A percentile compares a stretch with the other conserved stretches of the same genome.
These are phyloP conservation scores for Spilarctia lutea DNA, from an alignment of 2,888 invertebrate species.

Conservation along the genomic window DNA sequence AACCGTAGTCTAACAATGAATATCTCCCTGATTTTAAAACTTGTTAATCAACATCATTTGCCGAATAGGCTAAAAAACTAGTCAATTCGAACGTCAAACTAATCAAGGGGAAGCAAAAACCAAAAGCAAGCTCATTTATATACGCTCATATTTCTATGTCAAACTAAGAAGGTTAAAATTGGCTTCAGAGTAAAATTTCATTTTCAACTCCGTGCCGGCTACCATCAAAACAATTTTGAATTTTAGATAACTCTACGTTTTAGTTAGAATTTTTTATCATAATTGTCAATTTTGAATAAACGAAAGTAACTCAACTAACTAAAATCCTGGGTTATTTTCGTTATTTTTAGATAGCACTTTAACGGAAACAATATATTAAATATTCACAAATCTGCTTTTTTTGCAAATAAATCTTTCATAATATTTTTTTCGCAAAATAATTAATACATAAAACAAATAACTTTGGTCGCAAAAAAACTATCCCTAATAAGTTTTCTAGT, in stretches of 20 bases:
- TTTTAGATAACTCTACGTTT: background rate
- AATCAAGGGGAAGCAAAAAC: too few species aligned
- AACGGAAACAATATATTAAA: background rate
- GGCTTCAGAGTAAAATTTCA: background rate
- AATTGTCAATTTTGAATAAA: background rate
- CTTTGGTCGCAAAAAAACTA: too few species aligned
- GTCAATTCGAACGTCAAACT: background rate
- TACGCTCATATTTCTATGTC: background rate
- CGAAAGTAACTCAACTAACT: background rate
- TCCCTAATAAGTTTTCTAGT: too few species aligned
- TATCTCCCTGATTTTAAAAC: background rate
- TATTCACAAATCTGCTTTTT: background rate
- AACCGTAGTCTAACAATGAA: background rate
- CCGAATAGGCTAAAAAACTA: background rate
- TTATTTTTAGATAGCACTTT: too few species aligned
- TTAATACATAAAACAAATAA: background rate
- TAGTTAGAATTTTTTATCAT: background rate
- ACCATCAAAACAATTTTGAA: background rate
- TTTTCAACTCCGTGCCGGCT: background rate
- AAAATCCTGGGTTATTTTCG: too few species aligned
- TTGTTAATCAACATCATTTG: background rate
- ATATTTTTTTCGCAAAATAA: background rate
- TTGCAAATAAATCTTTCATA: background rate
- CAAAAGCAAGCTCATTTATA: background rate
- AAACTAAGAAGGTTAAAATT: background rate